Conservation (phyloP, 2,797 vertebrate species). For the Paramormyrops hopkinsi region DNA sequence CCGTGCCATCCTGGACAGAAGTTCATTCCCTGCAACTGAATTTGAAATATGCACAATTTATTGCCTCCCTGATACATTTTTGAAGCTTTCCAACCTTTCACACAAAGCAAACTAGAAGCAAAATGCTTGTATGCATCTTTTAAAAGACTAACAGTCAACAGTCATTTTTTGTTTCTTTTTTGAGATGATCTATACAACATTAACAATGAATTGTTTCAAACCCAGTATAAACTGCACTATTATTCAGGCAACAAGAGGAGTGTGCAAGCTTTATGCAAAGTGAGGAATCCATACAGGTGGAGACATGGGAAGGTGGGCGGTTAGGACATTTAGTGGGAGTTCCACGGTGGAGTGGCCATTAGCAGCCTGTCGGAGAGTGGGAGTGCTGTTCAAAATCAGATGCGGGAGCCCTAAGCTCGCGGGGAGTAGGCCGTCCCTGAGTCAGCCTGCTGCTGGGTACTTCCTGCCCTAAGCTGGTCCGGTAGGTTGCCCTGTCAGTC, state of each 20-base stretch:
- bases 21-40: not conserved
- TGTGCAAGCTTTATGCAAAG: slow-evolving; percentile 41
- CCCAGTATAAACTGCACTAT: slow-evolving; percentile 9
- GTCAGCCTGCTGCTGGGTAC: not conserved
- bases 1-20: not conserved
- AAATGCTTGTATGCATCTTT: not conserved
- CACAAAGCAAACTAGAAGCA: not conserved
- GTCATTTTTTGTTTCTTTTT: not conserved
- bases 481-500: not conserved
- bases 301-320: slow-evolving; percentile 46
- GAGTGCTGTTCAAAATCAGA: slow-evolving; percentile 41
- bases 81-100: not conserved
- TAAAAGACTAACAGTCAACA: not conserved
- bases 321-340: slow-evolving; percentile 48
- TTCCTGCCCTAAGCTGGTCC: slow-evolving; percentile 25
- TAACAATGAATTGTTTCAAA: not conserved
- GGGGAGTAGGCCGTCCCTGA: slow-evolving; percentile 26
- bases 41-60: not conserved
- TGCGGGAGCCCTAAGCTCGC: slow-evolving; percentile 31
- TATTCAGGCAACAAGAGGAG: slow-evolving; percentile 30
- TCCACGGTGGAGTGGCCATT: slow-evolving; percentile 48
- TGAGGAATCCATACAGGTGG: slow-evolving; percentile 31
- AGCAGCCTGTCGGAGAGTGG: slow-evolving; percentile 36
- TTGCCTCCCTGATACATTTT: not conserved
- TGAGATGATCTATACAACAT: not conserved